Percentiles rank a stretch among this genome's conserved stretches.
Evolutionary conservation across 2,888 invertebrate genomes (phyloP).

Genomic region (Campoplex capitator): DNA sequence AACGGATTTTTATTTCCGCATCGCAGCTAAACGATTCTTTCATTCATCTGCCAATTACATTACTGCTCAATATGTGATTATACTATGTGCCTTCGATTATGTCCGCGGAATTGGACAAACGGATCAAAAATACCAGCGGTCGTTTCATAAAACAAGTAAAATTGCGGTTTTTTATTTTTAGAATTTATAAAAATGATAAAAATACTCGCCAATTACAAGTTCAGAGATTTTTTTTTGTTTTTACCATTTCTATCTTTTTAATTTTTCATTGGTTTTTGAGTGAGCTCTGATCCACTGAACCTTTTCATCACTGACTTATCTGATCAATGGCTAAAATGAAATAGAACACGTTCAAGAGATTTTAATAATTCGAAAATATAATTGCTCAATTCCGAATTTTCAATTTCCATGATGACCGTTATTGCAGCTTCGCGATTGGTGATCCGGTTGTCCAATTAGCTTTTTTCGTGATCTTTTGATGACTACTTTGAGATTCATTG

Average conservation of each 20-base stretch:
- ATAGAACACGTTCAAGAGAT: not conserved
- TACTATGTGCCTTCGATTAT: conserved; percentile 40
- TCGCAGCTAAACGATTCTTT: not conserved
- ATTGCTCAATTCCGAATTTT: not conserved
- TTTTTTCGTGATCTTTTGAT: not conserved
- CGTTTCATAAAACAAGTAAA: not conserved
- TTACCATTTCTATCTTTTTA: too few relatives aligned
- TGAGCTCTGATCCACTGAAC: too few relatives aligned
- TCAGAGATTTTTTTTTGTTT: too few relatives aligned
- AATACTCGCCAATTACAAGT: too few relatives aligned
- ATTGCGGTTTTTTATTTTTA: too few relatives aligned
- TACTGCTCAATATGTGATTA: conserved; percentile 42
- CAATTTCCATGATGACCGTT: not conserved
- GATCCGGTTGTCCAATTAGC: not conserved
- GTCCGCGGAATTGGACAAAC: not conserved
- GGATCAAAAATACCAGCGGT: not conserved
- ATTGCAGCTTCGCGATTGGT: not conserved
- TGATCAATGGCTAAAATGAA: too few relatives aligned
- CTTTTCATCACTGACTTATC: too few relatives aligned
- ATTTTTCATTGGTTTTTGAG: too few relatives aligned
- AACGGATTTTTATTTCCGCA: not conserved
- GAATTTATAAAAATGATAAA: too few relatives aligned
- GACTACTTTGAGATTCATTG: conserved; percentile 21
- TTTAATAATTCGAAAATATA: not conserved
- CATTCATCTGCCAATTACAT: conserved; percentile 15